Conservation (phyloP, 2,888 invertebrate species). For the Ophioninae sp. region DNA sequence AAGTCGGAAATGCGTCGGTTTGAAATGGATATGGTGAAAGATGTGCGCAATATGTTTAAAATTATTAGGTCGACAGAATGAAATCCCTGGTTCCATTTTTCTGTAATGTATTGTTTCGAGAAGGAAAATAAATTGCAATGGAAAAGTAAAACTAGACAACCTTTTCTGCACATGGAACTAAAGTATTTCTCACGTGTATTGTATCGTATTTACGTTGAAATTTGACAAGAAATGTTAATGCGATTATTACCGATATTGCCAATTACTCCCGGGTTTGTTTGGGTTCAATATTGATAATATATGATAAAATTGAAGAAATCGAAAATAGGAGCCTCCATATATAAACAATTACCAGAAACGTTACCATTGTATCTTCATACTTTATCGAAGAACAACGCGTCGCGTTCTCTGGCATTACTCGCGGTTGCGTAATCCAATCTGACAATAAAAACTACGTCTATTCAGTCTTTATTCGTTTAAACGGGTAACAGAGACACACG, state of each 20-base stretch:
- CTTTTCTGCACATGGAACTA: too few species aligned
- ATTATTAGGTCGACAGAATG: too few species aligned
- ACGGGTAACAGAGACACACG: constrained; percentile 61
- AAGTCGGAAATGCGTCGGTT: too few species aligned
- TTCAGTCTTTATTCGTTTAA: constrained; percentile 74
- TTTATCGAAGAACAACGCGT: neutral
- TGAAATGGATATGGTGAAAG: too few species aligned
- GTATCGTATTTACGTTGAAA: neutral
- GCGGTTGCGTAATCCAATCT: constrained; percentile 44
- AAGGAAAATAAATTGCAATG: too few species aligned
- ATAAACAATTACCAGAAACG: constrained; percentile 11
- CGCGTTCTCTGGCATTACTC: constrained; percentile 15
- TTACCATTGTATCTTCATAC: constrained; percentile 11
- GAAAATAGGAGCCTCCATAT: neutral
- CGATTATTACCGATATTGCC: neutral
- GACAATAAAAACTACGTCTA: constrained; percentile 66
- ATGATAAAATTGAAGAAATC: neutral
- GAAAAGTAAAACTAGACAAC: too few species aligned
- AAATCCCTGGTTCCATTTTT: too few species aligned
- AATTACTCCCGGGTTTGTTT: too few species aligned
- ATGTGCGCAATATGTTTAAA: too few species aligned
- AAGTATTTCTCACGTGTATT: too few species aligned
- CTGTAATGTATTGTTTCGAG: too few species aligned
- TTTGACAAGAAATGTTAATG: neutral
- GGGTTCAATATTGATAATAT: neutral